Conservation (phyloP, 1,140 invertebrate genomes). For the Drosophila auraria region DNA sequence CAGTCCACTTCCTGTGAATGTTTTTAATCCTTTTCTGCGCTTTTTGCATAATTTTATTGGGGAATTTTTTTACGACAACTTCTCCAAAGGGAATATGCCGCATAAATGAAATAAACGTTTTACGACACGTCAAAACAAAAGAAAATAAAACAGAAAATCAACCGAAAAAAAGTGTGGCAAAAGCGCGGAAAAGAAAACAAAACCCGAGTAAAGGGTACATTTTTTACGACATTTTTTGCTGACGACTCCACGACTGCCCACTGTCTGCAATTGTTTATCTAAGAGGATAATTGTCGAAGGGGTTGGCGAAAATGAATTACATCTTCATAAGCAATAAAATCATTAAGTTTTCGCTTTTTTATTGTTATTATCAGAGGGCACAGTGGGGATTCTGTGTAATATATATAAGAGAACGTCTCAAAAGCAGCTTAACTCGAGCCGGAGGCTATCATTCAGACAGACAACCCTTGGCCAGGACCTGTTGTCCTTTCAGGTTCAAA, state of each 20-base stretch:
- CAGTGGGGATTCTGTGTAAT: slow-evolving; percentile 3
- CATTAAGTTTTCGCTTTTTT: slow-evolving; percentile 70
- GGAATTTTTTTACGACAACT: slow-evolving; percentile 63
- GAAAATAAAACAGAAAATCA: slow-evolving; percentile 53
- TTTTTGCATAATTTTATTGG: slow-evolving; percentile 78
- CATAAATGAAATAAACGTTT: slow-evolving; percentile 82
- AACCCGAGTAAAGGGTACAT: slow-evolving; percentile 41
- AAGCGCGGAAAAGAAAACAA: slow-evolving; percentile 75
- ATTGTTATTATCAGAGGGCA: slow-evolving; percentile 58
- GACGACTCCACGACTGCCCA: slow-evolving; percentile 16
- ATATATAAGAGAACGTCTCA: slow-evolving; percentile 32
- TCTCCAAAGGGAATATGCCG: slow-evolving; percentile 76
- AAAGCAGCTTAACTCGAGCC: slow-evolving; percentile 39
- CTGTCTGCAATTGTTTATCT: slow-evolving; percentile 78
- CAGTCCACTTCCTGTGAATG: slow-evolving; percentile 54
- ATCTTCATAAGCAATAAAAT: slow-evolving; percentile 83
- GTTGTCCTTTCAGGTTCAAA: slow-evolving; percentile 21
- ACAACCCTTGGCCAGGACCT: slow-evolving; percentile 36
- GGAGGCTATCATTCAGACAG: background rate
- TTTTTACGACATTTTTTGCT: slow-evolving; percentile 61
- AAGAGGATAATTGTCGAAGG: slow-evolving; percentile 78
- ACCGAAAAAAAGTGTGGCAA: slow-evolving; percentile 59
- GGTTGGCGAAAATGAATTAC: slow-evolving; percentile 77
- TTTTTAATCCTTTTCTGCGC: slow-evolving; percentile 72
- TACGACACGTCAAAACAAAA: slow-evolving; percentile 62